Percentiles rank a stretch among this genome's conserved stretches.
These are phyloP conservation scores for Sycophila sp. DNA, from an alignment of 1,140 invertebrate species.

Conservation along the genomic window DNA sequence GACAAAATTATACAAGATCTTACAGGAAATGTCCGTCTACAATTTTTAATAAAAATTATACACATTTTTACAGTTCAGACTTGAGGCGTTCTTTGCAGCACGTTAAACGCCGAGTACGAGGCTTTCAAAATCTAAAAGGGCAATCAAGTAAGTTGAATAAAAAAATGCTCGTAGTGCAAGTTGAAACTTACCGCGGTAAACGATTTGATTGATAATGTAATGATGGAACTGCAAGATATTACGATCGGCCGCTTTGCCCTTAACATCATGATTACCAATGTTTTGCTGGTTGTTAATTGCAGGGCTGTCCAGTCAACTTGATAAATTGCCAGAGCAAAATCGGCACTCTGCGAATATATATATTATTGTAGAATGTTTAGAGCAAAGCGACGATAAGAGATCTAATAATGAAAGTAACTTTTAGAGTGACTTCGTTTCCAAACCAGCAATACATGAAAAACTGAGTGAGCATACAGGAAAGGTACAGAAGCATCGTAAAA, in stretches of 20 bases:
- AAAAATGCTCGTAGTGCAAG: neutral
- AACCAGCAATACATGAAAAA: constrained; percentile 69
- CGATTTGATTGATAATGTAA: neutral
- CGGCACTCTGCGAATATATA: neutral
- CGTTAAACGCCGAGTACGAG: neutral
- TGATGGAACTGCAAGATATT: neutral
- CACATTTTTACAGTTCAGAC: too few species aligned
- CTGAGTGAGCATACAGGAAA: constrained; percentile 36
- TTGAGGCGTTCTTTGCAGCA: neutral
- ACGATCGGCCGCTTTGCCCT: neutral
- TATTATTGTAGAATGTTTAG: too few species aligned
- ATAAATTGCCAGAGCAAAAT: neutral
- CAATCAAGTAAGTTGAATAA: too few species aligned
- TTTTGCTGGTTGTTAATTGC: neutral
- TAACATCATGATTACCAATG: neutral
- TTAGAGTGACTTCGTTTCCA: constrained; percentile 67
- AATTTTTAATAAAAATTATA: too few species aligned
- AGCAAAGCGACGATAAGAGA: too few species aligned
- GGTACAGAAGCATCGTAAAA: neutral
- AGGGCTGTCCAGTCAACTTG: neutral
- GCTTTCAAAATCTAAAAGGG: neutral
- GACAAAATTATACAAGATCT: too few species aligned
- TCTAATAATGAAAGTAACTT: too few species aligned
- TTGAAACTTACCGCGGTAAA: neutral
- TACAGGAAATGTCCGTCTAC: too few species aligned